Evolutionary conservation across 2,888 invertebrate species (phyloP), one percentile per base, ranked within the genome.

Genomic region (Epistrophella euchroma): DNA sequence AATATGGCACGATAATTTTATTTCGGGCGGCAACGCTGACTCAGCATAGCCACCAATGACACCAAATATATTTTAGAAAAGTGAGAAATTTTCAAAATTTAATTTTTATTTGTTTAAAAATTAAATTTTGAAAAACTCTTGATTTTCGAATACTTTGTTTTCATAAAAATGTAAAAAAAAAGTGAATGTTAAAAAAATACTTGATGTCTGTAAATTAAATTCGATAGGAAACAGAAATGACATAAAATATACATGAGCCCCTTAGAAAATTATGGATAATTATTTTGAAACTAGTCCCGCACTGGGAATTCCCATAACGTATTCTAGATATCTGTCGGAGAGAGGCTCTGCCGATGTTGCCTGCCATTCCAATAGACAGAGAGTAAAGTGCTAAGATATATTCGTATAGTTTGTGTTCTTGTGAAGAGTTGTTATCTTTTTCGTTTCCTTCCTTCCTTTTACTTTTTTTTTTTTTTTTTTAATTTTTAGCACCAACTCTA

Each of bases 401-500:
- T 40, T 11, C 45, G 17, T 22, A 19, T 40, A 68, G 68, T 75
- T 75, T 75, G 50, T 75, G n/a, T 19, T 66, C 55, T 72, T 52
- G 64, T 50, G 58, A 73, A 60, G 62, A 81, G 56, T 68, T 77
- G 72, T 62, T 73, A 82, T 77, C 66, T 66, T 60, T 68, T 77
- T 40, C 22, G 60, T 62, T 77, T 77, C 52, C 58, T 77, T 83
- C 55, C 72, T 60, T 55, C 60, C 40, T 45, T 19, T 15, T n/a
- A n/a, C n/a, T 19, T 22, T 58, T 25, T 13, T 22, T 22, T 58
- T 17, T 13, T 13, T 43, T 19, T 32, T 25, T 40, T 52, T 52
- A n/a, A 28, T 37, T 62, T 28, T 25, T 3, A 32, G 11, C 43
- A n/a, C 19, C 15, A 32, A 45, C 66, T 19, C 43, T n/a, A n/a